A percentile compares a stretch with the other conserved stretches of the same genome.
phyloP scores from a whole-genome alignment of 2,113 vertebrate species.

The Phylloscopus trochiloides region DNA sequence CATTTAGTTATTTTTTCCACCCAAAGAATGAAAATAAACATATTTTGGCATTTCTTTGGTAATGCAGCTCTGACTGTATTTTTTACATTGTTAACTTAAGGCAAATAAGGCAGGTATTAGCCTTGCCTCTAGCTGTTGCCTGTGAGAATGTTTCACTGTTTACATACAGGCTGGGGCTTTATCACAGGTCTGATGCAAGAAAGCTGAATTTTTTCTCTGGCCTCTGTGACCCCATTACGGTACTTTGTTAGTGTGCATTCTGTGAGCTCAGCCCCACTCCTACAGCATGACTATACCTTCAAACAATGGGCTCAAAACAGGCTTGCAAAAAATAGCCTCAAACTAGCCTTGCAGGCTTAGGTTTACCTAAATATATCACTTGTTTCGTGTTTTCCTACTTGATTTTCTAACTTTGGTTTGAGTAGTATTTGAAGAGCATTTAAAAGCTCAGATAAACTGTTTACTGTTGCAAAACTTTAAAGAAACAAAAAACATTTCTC shows the following conservation, averaged over 20 bases:
- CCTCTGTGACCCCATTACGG: conserved; percentile 52
- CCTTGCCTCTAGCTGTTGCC: conserved; percentile 6
- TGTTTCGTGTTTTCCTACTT: not conserved
- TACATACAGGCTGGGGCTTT: conserved; percentile 44
- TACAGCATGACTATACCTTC: not conserved
- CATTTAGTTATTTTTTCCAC: not conserved
- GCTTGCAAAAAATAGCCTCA: conserved; percentile 1
- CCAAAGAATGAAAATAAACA: not conserved
- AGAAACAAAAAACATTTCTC: not conserved
- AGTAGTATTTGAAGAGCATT: not conserved
- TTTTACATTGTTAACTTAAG: not conserved
- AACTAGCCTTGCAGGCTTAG: not conserved
- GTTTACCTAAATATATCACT: not conserved
- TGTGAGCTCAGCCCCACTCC: conserved; percentile 51
- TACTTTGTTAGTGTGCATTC: conserved; percentile 47
- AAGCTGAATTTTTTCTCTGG: conserved; percentile 54
- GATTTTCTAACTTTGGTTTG: conserved; percentile 5
- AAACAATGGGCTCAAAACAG: conserved; percentile 25
- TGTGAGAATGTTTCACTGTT: conserved; percentile 47
- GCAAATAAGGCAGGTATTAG: not conserved
- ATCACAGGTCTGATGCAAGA: conserved; percentile 64
- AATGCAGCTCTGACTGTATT: not conserved
- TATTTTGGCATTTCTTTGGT: not conserved
- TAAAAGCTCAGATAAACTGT: not conserved
- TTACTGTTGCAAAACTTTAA: not conserved